A percentile compares a stretch with the other conserved stretches of the same genome.
Conservation (phyloP, 1,140 invertebrate genomes). For the Tribolium castaneum region DNA sequence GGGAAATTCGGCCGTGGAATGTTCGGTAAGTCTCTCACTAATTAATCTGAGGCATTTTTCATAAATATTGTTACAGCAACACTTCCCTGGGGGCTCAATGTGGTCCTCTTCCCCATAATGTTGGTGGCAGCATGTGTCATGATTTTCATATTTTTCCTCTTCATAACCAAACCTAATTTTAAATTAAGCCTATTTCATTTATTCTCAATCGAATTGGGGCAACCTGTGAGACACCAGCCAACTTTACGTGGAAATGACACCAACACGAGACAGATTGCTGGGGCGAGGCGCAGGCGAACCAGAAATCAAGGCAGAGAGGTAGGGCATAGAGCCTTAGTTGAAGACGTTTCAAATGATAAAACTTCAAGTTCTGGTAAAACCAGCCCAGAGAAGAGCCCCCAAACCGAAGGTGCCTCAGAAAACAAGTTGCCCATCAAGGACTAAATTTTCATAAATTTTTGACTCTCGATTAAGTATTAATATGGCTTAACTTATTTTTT, state of each 20-base stretch:
- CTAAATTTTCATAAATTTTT: neutral
- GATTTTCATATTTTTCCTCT: slow-evolving; percentile 4
- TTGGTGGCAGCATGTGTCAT: neutral
- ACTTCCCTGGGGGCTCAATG: neutral
- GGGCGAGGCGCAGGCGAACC: neutral
- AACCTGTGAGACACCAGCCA: neutral
- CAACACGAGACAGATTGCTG: neutral
- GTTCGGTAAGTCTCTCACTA: neutral
- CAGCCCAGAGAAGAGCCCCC: neutral
- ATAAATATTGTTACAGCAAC: neutral
- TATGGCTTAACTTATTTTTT: neutral
- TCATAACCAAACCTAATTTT: slow-evolving; percentile 6
- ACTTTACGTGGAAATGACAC: neutral
- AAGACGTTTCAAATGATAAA: slow-evolving; percentile 35
- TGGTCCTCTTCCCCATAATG: neutral
- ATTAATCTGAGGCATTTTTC: neutral
- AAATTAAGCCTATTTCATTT: slow-evolving; percentile 15
- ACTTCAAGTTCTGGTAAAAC: slow-evolving; percentile 18
- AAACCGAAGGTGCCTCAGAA: neutral
- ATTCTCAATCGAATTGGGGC: slow-evolving; percentile 9
- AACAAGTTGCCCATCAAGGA: neutral
- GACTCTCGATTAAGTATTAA: neutral
- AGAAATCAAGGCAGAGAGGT: slow-evolving; percentile 28
- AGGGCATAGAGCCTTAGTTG: slow-evolving; percentile 15
- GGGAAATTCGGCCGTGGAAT: slow-evolving; percentile 21